A percentile compares a stretch with the other conserved stretches of the same genome.
Conservation (phyloP, 2,888 invertebrate genomes). For the Scrobipalpa costella region DNA sequence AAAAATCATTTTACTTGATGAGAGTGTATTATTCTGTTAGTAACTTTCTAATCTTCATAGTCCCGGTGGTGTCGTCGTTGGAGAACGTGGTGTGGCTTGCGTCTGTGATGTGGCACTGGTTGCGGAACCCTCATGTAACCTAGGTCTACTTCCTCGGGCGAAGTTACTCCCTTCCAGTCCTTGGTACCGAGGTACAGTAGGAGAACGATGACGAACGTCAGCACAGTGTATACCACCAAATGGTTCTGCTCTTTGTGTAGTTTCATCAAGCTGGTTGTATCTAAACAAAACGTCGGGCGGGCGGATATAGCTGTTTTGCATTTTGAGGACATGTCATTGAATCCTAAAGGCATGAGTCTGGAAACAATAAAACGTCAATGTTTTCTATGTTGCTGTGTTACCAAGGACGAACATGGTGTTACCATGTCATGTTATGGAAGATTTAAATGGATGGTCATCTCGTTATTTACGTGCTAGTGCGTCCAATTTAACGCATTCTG, state of each 20-base stretch:
- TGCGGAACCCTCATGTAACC: slow-evolving; percentile 48
- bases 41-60: background rate
- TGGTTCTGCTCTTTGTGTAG: slow-evolving; percentile 27
- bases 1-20: background rate
- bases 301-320: background rate
- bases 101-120: slow-evolving; percentile 39
- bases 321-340: background rate
- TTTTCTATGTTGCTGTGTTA: background rate
- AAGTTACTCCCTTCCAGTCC: slow-evolving; percentile 57
- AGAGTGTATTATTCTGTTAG: background rate
- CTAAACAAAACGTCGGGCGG: background rate
- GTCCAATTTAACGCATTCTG: slow-evolving; percentile 56
- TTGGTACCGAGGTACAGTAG: slow-evolving; percentile 48
- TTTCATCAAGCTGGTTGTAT: slow-evolving; percentile 3
- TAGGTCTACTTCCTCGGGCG: slow-evolving; percentile 64
- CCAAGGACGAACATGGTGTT: too few relatives aligned
- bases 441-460: slow-evolving; percentile 11
- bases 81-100: slow-evolving; percentile 12
- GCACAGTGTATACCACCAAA: slow-evolving; percentile 45
- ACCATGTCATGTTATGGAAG: slow-evolving; percentile 13
- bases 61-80: background rate
- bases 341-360: background rate
- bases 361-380: slow-evolving; percentile 8
- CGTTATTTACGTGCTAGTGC: slow-evolving; percentile 35
- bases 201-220: slow-evolving; percentile 48